Evolutionary conservation across 2,888 invertebrate species (phyloP), one percentile per base, ranked within the genome.

Genomic region (Erynnis tages): DNA sequence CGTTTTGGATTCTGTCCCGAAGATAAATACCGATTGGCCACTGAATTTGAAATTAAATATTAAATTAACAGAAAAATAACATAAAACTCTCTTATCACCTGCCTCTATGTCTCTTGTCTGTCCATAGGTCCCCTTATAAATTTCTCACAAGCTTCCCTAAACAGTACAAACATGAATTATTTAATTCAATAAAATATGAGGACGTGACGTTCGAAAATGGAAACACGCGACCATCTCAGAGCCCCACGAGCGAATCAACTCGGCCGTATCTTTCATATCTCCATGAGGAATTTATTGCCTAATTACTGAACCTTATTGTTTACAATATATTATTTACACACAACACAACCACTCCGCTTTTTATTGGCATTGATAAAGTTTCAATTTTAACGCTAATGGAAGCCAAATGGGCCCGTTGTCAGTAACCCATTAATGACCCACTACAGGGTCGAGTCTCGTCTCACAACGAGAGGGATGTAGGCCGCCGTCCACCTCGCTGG

Each of bases 251-350:
- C 60, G 54, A 61, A 66, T 66, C 61, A 52, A 59, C 53, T 56
- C 57, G 58, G 58, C 58, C 64, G 62, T 64, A 76, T 73, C 68
- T 65, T 60, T 73, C 69, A 76, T 75, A 77, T 78, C 75, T 66
- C 57, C 56, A 56, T 57, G 62, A 68, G 69, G 70, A 73, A 76
- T 77, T 76, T 76, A 78, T 77, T 67, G 65, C 65, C 70, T 76
- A 77, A 77, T 78, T 78, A 77, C 66, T 46, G 50, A 60, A 58
- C 63, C 67, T 73, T 73, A 79, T 77, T 79, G 73, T 80, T 76
- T 66, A 62, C 69, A 69, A 76, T 78, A 71, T 76, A 76, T 79
- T 67, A 69, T 61, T 65, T 65, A 67, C 63, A 63, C 56, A 55
- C 52, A 49, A 63, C 56, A 55, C 52, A 49, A 38, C 44, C 14